These are phyloP conservation scores for Epinephelus moara DNA, from an alignment of 2,113 vertebrate genomes.

Conservation along the genomic window DNA sequence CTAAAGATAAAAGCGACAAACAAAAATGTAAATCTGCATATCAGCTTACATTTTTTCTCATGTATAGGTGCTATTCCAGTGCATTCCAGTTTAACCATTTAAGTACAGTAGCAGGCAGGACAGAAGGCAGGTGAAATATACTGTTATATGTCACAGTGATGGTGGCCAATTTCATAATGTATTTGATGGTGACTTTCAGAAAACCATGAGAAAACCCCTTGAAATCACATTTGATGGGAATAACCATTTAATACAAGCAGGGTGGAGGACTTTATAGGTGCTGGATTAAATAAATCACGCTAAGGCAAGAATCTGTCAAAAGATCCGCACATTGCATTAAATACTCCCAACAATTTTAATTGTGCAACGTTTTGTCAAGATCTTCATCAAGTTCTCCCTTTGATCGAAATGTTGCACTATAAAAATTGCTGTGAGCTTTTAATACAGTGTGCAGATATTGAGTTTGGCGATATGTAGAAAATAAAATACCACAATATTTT, in stretches of 20 bases:
- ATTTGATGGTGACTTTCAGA: conserved; percentile 20
- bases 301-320: neutral
- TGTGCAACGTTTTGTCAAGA: neutral
- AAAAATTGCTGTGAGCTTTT: too few species aligned
- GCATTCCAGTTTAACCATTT: conserved; percentile 23
- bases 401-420: too few species aligned
- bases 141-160: neutral
- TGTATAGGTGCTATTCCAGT: conserved; percentile 4
- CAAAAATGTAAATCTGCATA: neutral
- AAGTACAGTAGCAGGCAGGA: neutral
- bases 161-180: conserved; percentile 1
- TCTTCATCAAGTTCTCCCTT: neutral
- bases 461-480: too few species aligned
- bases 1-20: neutral
- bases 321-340: neutral
- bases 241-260: neutral
- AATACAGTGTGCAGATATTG: too few species aligned
- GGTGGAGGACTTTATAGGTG: too few species aligned
- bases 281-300: too few species aligned
- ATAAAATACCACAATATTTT: too few species aligned
- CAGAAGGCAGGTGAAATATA: neutral
- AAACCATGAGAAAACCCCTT: neutral
- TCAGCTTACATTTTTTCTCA: conserved; percentile 19
- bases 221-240: neutral
- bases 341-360: neutral